Base-by-base conservation (phyloP, 1,140 invertebrate species). In the Hyposmocoma kahamanoa region DNA sequence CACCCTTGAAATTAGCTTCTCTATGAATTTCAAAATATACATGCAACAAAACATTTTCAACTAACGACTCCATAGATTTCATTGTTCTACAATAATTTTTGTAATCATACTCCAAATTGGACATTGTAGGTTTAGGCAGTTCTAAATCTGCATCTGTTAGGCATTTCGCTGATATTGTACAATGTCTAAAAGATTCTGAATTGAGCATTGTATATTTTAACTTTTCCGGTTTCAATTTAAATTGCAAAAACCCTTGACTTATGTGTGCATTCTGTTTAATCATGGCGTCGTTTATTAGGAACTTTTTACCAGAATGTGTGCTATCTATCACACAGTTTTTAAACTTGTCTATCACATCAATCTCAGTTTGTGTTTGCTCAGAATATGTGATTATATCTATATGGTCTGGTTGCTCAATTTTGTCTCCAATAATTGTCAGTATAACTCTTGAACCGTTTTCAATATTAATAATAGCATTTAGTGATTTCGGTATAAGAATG, bases 191-290 rank as follows among this genome's bases (percentile, higher is more conserved):
- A 32, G 88, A 87, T 41, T 87, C 78, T 1, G 84, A 75, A 67
- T 91, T 88, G n/a, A 93, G 64, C 22, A 89, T 81, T 45, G 88
- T 90, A 56, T 89, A 91, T 26, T 86, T 81, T 43, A 89, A 86
- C 20, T 78, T 75, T 9, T 88, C 83, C 1, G 91, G 91, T 53
- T 83, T 72, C 19, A 92, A 84, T 60, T 88, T 89, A 5, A 84
- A 81, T 47, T 69, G 71, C 19, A 84, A 24, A 52, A 80, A 88
- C 0, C 88, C 87, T 32, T 62, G 64, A 41, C 79, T 58, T 24
- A 75, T 80, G 26, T 87, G 79, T 22, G 78, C 75, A 15, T 89
- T 88, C 6, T 92, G 72, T 11, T 87, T 85, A 1, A 92, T 75
- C 26, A 86, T 80, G 32, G 88, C 81, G 53, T 88, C 72, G 32